These are phyloP conservation scores for Lacerta viridis DNA, from an alignment of 2,797 vertebrate genomes.

Conservation along the genomic window DNA sequence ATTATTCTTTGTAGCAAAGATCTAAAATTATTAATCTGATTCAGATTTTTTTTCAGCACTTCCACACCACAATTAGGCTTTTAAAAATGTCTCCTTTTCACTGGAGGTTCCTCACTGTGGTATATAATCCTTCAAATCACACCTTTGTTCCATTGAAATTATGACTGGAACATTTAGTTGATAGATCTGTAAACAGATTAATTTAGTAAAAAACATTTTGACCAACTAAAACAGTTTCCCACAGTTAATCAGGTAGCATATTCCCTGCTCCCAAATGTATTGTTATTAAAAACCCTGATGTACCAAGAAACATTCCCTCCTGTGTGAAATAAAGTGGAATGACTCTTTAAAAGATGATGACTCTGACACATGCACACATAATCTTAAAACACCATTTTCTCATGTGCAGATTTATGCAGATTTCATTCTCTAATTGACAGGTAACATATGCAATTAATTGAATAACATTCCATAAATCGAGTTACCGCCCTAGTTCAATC, in stretches of 20 bases:
- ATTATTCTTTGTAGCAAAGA: slow-evolving; percentile 10
- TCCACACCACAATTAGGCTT: too few relatives aligned
- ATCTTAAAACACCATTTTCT: not conserved
- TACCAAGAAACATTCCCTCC: not conserved
- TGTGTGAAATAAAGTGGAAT: not conserved
- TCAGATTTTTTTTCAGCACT: not conserved
- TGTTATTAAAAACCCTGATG: not conserved
- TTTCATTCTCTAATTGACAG: not conserved
- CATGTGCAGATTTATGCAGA: not conserved
- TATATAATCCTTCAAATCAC: too few relatives aligned
- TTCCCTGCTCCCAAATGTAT: not conserved
- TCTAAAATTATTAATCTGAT: not conserved
- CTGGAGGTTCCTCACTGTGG: too few relatives aligned
- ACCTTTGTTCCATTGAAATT: too few relatives aligned
- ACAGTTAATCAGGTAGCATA: not conserved
- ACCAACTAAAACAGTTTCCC: not conserved
- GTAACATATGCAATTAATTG: too few relatives aligned
- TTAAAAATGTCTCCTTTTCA: too few relatives aligned
- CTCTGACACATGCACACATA: not conserved
- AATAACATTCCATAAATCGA: too few relatives aligned
- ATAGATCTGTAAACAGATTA: not conserved
- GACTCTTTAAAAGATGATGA: not conserved
- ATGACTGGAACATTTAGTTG: too few relatives aligned
- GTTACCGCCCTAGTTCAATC: not conserved
- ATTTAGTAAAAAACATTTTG: slow-evolving; percentile 21